Evolutionary conservation across 2,797 vertebrate species (phyloP).

Genomic region (Schizopygopsis malacanthus): DNA sequence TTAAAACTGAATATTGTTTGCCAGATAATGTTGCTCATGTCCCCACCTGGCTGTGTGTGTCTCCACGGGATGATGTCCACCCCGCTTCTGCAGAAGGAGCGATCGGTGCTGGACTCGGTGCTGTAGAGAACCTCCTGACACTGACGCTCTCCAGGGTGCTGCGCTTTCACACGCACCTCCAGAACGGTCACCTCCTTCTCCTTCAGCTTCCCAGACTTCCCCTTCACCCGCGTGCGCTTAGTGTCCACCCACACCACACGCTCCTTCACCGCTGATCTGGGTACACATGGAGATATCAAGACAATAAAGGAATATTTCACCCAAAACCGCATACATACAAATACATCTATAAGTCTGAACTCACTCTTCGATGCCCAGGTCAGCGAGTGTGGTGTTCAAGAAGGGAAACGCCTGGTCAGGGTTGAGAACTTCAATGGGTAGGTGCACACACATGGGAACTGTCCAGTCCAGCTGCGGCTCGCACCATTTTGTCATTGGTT

Average conservation of each 20-base stretch:
- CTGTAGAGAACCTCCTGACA: slow-evolving; percentile 80
- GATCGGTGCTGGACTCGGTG: slow-evolving; percentile 81
- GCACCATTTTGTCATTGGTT: slow-evolving; percentile 36
- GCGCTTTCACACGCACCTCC: slow-evolving; percentile 81
- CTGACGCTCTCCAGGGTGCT: slow-evolving; percentile 74
- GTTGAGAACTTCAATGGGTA: slow-evolving; percentile 74
- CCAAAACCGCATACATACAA: neutral
- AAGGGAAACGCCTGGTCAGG: slow-evolving; percentile 77
- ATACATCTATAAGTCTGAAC: slow-evolving; percentile 49
- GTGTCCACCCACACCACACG: slow-evolving; percentile 81
- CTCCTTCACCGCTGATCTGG: slow-evolving; percentile 81
- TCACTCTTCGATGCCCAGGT: slow-evolving; percentile 82
- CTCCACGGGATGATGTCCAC: slow-evolving; percentile 79
- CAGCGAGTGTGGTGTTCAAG: slow-evolving; percentile 76
- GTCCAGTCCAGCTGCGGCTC: slow-evolving; percentile 71
- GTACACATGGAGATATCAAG: slow-evolving; percentile 33
- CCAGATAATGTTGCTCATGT: neutral
- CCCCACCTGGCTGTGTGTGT: slow-evolving; percentile 66
- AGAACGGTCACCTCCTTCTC: slow-evolving; percentile 80
- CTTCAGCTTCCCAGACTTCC: slow-evolving; percentile 78
- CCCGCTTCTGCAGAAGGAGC: slow-evolving; percentile 76
- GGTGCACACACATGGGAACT: slow-evolving; percentile 72
- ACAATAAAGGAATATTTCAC: neutral
- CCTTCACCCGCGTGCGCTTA: slow-evolving; percentile 78
- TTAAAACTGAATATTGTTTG: neutral